phyloP scores from a whole-genome alignment of 2,113 vertebrate genomes.

The Catharus bicknelli region DNA sequence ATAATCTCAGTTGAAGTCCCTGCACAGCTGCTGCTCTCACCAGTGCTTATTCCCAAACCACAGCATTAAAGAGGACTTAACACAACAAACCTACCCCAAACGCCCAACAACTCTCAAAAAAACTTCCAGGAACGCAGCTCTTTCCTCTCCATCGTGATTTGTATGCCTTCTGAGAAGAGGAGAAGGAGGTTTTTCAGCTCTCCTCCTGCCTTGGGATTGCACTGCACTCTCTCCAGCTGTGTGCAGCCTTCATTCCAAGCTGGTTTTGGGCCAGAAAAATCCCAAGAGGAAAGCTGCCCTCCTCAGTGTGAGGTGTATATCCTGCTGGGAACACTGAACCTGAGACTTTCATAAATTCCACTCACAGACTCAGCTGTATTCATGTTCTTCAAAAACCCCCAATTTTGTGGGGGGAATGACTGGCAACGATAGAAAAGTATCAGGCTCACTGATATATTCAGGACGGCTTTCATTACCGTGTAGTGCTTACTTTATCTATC shows the following conservation, averaged over 20 bases:
- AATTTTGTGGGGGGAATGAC: background rate
- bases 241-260: background rate
- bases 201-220: rapidly evolving
- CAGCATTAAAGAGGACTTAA: background rate
- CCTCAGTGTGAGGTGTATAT: background rate
- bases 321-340: background rate
- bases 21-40: background rate
- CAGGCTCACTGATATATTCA: background rate
- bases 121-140: rapidly evolving
- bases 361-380: background rate
- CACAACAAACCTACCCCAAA: background rate
- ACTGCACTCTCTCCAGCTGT: rapidly evolving
- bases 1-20: background rate
- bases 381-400: background rate
- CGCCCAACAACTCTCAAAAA: no score
- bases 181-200: background rate
- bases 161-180: no score
- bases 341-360: background rate
- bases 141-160: rapidly evolving
- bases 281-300: background rate
- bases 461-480: background rate
- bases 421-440: background rate
- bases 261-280: background rate
- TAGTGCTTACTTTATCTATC: background rate
- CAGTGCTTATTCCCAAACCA: background rate